Base-by-base conservation (phyloP, 2,797 vertebrate species). In the Eupleurogrammus muticus region DNA sequence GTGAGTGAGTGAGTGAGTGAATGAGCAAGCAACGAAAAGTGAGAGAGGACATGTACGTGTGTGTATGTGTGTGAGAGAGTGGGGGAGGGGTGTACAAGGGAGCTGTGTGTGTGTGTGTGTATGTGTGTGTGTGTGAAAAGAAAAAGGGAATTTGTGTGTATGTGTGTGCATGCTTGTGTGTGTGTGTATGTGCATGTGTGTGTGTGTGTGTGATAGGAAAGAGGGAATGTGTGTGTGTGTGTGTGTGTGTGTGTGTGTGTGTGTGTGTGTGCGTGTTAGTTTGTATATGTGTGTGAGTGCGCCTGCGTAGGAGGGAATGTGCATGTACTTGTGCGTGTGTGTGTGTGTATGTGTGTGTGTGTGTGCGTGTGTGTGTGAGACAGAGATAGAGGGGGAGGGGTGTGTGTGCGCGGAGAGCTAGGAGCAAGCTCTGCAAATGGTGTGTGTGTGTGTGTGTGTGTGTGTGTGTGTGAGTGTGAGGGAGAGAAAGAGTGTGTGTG, bases 371-470 rank as follows among this genome's bases (percentile, higher is more conserved):
- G 85, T 85, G 77, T 75, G 69, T 73, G 56, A 82, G 75, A 73
- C 70, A 81, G 73, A 79, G 81, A 86, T 82, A 78, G 77, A 82
- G 83, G 81, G 83, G 83, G 83, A 71, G 69, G 85, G 70, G 89
- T 77, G 81, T 83, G 82, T 77, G 81, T 81, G 81, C 8, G 55
- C 38, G 32, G 73, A 81, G 78, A 80, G 82, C 82, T 84, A 84
- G 73, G 71, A 86, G 82, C 86, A 83, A 83, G 83, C 83, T 80
- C 74, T 86, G 81, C 81, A 88, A 87, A 75, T 86, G 76, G 68
- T 73, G 81, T 76, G 72, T 71, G 70, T 66, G 68, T 73, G 73
- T 70, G 69, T 42, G 62, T 70, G 67, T 68, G 66, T 46, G 63
- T 73, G 75, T 59, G 67, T 56, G 36, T 61, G 60, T 59, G 70